Percentiles rank a stretch among this genome's conserved stretches.
phyloP scores from a whole-genome alignment of 2,888 invertebrate species.

The Eristalis arbustorum region DNA sequence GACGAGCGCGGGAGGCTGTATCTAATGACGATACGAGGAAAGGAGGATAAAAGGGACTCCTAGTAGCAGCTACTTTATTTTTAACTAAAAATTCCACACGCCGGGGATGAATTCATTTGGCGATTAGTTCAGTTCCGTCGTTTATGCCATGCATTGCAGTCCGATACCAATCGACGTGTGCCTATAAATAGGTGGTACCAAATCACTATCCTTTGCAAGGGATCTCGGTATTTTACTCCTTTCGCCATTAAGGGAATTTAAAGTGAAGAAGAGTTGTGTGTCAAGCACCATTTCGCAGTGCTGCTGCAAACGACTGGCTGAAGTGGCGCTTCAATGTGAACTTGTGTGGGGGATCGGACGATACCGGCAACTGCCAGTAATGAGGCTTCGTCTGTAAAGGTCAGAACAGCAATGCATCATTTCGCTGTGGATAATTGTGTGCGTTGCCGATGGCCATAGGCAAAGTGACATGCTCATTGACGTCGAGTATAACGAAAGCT shows the following conservation, averaged over 20 bases:
- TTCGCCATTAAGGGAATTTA: neutral
- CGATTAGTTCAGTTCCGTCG: constrained; percentile 11
- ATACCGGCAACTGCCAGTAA: neutral
- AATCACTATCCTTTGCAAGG: neutral
- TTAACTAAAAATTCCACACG: constrained; percentile 21
- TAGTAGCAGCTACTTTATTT: constrained; percentile 26
- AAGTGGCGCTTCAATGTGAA: neutral
- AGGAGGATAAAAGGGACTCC: constrained; percentile 18
- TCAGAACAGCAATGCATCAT: neutral
- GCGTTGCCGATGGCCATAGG: too few relatives aligned
- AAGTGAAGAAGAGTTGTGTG: neutral
- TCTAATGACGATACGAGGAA: constrained; percentile 17
- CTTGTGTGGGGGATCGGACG: neutral
- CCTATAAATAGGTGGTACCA: neutral
- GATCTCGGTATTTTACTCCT: neutral
- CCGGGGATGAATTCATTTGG: constrained; percentile 5
- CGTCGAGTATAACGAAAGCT: too few relatives aligned
- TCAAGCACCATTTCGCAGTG: neutral
- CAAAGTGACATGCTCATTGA: too few relatives aligned
- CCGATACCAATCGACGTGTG: neutral
- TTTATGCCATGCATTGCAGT: neutral
- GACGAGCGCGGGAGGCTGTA: neutral
- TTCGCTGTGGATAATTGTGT: too few relatives aligned
- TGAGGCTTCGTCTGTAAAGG: neutral
- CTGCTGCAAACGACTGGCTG: neutral